phyloP scores from a whole-genome alignment of 2,113 vertebrate genomes.

The Hyperoodon ampullatus region DNA sequence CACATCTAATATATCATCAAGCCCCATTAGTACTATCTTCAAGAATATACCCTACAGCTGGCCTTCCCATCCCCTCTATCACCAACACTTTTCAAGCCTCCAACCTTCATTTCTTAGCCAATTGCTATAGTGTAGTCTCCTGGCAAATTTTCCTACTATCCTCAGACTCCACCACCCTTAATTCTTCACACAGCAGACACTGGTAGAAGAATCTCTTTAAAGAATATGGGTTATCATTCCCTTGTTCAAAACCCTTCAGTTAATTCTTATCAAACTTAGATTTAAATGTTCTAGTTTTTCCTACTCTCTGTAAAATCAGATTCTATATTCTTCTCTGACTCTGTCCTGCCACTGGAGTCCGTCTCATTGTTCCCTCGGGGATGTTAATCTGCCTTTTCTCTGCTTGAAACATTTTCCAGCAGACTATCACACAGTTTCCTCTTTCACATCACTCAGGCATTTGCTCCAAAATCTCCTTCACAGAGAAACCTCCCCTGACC shows the following conservation, averaged over 20 bases:
- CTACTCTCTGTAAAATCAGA: neutral
- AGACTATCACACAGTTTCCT: neutral
- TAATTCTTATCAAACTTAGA: neutral
- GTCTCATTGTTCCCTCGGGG: neutral
- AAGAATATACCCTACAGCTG: neutral
- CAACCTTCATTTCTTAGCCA: neutral
- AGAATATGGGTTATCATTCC: neutral
- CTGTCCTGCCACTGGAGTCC: neutral
- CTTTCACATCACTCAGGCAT: neutral
- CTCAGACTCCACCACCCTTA: neutral
- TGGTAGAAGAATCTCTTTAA: neutral
- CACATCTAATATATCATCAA: neutral
- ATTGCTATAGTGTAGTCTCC: neutral
- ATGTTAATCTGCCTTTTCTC: neutral
- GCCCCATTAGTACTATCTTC: neutral
- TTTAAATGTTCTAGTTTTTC: neutral
- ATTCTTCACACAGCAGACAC: neutral
- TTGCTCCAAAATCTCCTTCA: neutral
- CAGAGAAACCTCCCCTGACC: neutral
- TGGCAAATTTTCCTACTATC: neutral
- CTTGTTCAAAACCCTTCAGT: neutral
- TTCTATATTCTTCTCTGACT: neutral
- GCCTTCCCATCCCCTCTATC: neutral
- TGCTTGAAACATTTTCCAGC: neutral
- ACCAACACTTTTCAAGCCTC: neutral